Base-by-base conservation (phyloP, 2,888 invertebrate genomes). In the Capitulum mitella region DNA sequence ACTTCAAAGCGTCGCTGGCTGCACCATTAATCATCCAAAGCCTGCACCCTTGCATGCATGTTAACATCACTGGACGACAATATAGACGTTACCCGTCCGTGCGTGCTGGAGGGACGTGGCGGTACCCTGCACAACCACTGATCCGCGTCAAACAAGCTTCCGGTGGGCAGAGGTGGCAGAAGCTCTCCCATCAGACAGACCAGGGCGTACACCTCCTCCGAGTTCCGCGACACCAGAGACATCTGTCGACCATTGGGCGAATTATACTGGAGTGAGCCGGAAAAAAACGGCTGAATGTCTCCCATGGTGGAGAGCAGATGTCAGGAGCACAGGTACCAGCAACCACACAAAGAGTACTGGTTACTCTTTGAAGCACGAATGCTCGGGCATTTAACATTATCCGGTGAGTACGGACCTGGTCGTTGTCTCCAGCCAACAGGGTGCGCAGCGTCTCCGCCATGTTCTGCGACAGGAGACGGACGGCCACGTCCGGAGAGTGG, bases 171-270 rank as follows among this genome's bases (percentile, higher is more conserved):
- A 74, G 94, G 93, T 64, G 98, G 98, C 94, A 99, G 94, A 82
- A 99, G 88, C 87, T 99, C 98, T 26, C 96, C 98, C 84, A 98
- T 97, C 79, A 99, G 89, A 83, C 95, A 94, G 10, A 98, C 98
- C 81, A 99, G 95, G 88, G 99, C 98, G 86, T 97, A 97, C 83
- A 98, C 88, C 86, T 99, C 98, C 85, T 98, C 97, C 0, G 98
- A 97, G 78, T 94, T 92, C 80, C 98, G 92, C 3, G 95, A 90
- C 78, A 97, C 91, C 81, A 98, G 88, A 85, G 97, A 95, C 83
- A 95, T 92, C 85, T 87, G 82, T 29, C 1, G 54, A 6, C 54
- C 26, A 14, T 46, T 14, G 46, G 46, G 46, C 14, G 46, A 46
- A 46, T 14, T 8, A 46, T 12, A 46, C 8, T 46, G 8, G 8